Base-by-base conservation (phyloP, 2,888 invertebrate genomes). In the Cenopis cana region DNA sequence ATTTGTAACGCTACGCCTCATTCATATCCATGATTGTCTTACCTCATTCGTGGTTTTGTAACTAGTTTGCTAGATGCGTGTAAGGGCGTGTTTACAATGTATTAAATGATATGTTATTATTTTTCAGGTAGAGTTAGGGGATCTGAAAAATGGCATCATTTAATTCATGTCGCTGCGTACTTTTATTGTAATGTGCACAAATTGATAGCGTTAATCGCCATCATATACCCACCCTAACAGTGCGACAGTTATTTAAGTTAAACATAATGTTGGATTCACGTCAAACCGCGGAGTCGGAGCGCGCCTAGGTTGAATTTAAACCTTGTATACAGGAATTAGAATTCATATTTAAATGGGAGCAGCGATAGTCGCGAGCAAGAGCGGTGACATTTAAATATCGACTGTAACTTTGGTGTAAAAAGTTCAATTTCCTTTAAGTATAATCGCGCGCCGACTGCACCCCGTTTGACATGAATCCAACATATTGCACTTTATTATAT, bases 11-110 rank as follows among this genome's bases (percentile, higher is more conserved):
- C 68, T 59, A 54, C 59, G 56, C 57, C 65, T 52, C n/a, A 52
- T 54, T 52, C 36, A 59, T 70, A 46, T 70, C 57, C n/a, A 65
- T 52, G 55, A 38, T 50, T 33, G 33, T 70, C 20, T 49, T 29
- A 41, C n/a, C 57, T 61, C 55, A 17, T 65, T 54, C n/a, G 17
- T 61, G 67, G 38, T 59, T 29, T 68, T 59, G 59, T 52, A 59
- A 54, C 68, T 68, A 68, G 68, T 60, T 46, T 61, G 68, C 68
- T 68, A 68, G 68, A 60, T 60, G 46, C 41, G 46, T 54, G 50
- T 60, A 60, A 64, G 54, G 18, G 11, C 29, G 41, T 41, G 14
- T 61, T 29, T 36, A n/a, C 50, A 62, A 49, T 62, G 50, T 59
- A 68, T 33, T 59, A 56, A 57, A 33, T 52, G 56, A n/a, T 60